Percentiles rank a stretch among this genome's conserved stretches.
These are phyloP conservation scores for Hyles vespertilio DNA, from an alignment of 1,140 invertebrate genomes.

Conservation along the genomic window DNA sequence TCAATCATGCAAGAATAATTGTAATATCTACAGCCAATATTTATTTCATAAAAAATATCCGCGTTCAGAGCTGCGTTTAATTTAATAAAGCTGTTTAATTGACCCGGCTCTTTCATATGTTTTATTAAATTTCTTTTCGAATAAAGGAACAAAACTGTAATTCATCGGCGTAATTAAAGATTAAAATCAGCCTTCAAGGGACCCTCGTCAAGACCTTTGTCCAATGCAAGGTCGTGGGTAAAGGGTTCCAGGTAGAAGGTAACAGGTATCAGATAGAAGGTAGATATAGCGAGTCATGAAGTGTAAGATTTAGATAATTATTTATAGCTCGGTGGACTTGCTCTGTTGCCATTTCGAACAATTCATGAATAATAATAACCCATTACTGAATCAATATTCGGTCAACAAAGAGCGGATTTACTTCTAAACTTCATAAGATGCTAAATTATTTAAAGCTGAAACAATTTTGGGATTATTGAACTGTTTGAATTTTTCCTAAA, in stretches of 20 bases:
- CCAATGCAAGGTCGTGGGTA: slow-evolving; percentile 4
- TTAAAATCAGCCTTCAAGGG: slow-evolving; percentile 12
- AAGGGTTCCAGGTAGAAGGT: neutral
- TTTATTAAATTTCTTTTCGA: slow-evolving; percentile 1
- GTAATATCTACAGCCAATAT: too few species aligned
- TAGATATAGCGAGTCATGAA: neutral
- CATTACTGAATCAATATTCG: too few species aligned
- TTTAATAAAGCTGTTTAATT: too few species aligned
- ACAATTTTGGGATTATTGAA: slow-evolving; percentile 1
- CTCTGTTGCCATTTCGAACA: slow-evolving; percentile 10
- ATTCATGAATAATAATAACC: slow-evolving; percentile 5
- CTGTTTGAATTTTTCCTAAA: neutral
- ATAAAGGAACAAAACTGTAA: neutral
- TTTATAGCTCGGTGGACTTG: slow-evolving; percentile 15
- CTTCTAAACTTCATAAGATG: too few species aligned
- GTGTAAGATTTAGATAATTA: slow-evolving; percentile 22
- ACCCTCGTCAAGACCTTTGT: slow-evolving; percentile 23
- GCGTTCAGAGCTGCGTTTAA: too few species aligned
- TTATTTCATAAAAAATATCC: too few species aligned
- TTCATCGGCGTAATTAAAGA: slow-evolving; percentile 6
- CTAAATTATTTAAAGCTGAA: neutral
- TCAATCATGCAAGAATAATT: too few species aligned
- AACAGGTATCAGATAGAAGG: too few species aligned
- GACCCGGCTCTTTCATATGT: neutral
- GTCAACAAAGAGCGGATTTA: too few species aligned